Conservation (phyloP, 2,113 vertebrate species). For the Cavia aperea region DNA sequence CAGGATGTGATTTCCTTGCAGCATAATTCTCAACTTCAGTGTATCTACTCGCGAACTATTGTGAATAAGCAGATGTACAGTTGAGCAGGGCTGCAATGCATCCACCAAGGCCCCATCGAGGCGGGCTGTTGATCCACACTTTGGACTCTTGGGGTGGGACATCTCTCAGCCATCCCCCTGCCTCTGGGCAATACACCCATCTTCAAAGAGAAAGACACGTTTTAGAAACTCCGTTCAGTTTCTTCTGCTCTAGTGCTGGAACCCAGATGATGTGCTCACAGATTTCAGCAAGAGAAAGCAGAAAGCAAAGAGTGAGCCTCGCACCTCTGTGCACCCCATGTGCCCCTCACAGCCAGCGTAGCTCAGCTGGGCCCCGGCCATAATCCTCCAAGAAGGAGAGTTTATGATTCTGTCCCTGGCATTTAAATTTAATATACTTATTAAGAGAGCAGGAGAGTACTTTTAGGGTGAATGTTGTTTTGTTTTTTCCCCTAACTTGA, state of each 20-base stretch:
- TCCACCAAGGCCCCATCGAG: neutral
- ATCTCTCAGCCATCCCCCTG: neutral
- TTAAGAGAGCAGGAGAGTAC: slow-evolving; percentile 58
- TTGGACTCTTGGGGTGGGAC: neutral
- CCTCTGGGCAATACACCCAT: neutral
- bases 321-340: neutral
- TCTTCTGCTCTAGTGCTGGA: neutral
- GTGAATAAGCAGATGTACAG: neutral
- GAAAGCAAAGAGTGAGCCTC: neutral
- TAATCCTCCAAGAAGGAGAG: slow-evolving; percentile 35
- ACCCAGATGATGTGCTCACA: neutral
- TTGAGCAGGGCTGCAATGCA: neutral
- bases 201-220: neutral
- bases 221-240: neutral
- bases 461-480: slow-evolving; percentile 61
- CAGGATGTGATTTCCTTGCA: neutral
- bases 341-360: neutral
- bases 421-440: slow-evolving; percentile 71
- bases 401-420: slow-evolving; percentile 62
- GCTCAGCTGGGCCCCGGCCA: neutral
- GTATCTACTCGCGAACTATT: neutral
- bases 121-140: neutral
- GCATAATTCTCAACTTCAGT: neutral
- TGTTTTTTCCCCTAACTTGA: slow-evolving; percentile 50
- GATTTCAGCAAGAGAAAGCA: neutral